Conservation (phyloP, 92 coral and sea anemone species). For the Muricea muricata region DNA sequence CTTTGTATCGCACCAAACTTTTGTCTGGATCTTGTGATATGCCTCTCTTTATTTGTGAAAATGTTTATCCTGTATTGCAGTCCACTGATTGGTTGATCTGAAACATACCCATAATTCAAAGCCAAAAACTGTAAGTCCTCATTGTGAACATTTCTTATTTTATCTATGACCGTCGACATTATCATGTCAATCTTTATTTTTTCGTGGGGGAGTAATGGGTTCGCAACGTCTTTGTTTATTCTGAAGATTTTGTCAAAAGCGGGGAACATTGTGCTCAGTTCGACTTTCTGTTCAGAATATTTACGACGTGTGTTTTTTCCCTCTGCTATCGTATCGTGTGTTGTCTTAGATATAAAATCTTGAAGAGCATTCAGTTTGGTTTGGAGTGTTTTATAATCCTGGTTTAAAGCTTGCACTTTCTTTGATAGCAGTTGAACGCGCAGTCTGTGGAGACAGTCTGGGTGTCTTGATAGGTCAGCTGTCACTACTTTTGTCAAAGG, state of each 20-base stretch:
- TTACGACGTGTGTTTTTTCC: not conserved
- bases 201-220: not conserved
- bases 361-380: not conserved
- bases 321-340: not conserved
- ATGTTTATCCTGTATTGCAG: conserved; percentile 75
- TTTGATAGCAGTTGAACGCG: not conserved
- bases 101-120: conserved; percentile 87
- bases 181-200: not conserved
- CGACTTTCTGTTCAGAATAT: not conserved
- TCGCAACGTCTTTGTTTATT: not conserved
- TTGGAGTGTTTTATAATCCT: not conserved
- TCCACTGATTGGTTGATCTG: conserved; percentile 86
- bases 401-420: not conserved
- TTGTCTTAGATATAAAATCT: not conserved
- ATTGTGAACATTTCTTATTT: conserved; percentile 39
- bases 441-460: not conserved
- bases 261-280: not conserved
- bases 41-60: conserved; percentile 15
- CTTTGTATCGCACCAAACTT: conserved; percentile 86
- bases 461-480: conserved; percentile 8
- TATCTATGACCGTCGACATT: not conserved
- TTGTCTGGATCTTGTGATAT: conserved; percentile 40
- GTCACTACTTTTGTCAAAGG: not conserved
- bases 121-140: conserved; percentile 78
- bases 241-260: not conserved